Conservation (phyloP, 2,888 invertebrate genomes). For the Oeneis ivallda region DNA sequence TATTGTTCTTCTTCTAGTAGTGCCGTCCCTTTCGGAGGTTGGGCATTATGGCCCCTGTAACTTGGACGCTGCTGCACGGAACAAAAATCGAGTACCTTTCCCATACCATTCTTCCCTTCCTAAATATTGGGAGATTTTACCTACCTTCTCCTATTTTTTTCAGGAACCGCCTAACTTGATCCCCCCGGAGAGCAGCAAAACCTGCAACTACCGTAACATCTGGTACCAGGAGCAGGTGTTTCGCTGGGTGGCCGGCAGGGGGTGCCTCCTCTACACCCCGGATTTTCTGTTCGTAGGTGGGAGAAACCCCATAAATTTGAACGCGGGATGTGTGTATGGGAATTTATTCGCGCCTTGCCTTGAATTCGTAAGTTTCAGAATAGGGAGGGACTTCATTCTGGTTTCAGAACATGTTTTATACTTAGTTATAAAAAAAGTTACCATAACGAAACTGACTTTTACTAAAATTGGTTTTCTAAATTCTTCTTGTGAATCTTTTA, state of each 20-base stretch:
- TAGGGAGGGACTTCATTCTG: background rate
- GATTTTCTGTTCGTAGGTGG: slow-evolving; percentile 65
- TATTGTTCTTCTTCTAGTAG: no score
- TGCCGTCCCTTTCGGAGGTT: no score
- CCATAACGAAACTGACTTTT: no score
- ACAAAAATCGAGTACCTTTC: no score
- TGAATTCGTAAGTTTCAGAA: slow-evolving; percentile 62
- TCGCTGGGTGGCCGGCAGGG: slow-evolving; percentile 72
- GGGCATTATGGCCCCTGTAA: no score
- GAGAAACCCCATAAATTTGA: slow-evolving; percentile 59
- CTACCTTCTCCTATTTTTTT: slow-evolving; percentile 21
- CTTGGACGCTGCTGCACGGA: no score
- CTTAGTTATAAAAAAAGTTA: no score
- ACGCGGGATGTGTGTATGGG: slow-evolving; percentile 62
- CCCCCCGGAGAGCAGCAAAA: slow-evolving; percentile 52
- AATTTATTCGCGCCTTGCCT: slow-evolving; percentile 66
- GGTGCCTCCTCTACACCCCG: slow-evolving; percentile 69
- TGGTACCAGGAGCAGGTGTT: slow-evolving; percentile 69
- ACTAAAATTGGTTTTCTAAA: no score
- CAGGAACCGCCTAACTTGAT: slow-evolving; percentile 63
- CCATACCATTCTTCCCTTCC: no score
- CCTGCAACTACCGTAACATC: slow-evolving; percentile 68
- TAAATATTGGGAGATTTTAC: no score
- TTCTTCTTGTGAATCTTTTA: no score
- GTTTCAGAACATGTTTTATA: no score